Base-by-base conservation (phyloP, 53 echinoderm and acorn worm species). In the Astropecten irregularis region DNA sequence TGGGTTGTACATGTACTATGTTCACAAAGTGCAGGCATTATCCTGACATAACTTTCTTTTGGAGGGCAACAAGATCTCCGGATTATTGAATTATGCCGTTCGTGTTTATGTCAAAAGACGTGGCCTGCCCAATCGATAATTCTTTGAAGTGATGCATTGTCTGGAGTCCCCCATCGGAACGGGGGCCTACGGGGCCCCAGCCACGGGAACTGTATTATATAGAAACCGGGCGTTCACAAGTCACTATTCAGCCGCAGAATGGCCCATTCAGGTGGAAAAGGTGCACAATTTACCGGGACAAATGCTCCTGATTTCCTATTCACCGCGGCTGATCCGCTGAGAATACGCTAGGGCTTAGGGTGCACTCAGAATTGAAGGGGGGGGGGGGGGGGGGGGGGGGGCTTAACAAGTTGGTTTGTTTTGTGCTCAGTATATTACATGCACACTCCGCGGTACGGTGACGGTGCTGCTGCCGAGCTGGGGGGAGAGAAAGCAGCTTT, bases 231-330 rank as follows among this genome's bases (percentile, higher is more conserved):
- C 74, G 74, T 89, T 84, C 74, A 89, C 89, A 89, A 89, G 84
- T 89, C 54, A 53, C 89, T 40, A 89, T 83, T 89, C 76, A 89
- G 44, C 36, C 68, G 60, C 29, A 84, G 84, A 84, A 84, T 84
- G 74, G 73, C 49, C 84, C 76, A 90, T 93, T 93, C 72, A 93
- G 64, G 73, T 57, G 81, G 88, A 90, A 93, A 87, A n/a, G 84
- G 84, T 87, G 90, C 85, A 88, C 93, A 90, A 90, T 93, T 93
- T 93, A 88, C 90, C 71, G 90, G 91, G 88, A 93, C 93, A 93
- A 93, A 85, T 79, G 90, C 82, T 83, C 66, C 90, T 88, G 93
- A 93, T 90, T 93, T 90, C 70, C 84, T 60, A 88, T 93, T 93
- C 88, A 93, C 59, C 69, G 61, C 64, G 86, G 84, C 86, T 91